Percentiles rank a stretch among this genome's conserved stretches.
phyloP scores from a whole-genome alignment of 2,113 vertebrate species.

The Lepidothrix coronata region DNA sequence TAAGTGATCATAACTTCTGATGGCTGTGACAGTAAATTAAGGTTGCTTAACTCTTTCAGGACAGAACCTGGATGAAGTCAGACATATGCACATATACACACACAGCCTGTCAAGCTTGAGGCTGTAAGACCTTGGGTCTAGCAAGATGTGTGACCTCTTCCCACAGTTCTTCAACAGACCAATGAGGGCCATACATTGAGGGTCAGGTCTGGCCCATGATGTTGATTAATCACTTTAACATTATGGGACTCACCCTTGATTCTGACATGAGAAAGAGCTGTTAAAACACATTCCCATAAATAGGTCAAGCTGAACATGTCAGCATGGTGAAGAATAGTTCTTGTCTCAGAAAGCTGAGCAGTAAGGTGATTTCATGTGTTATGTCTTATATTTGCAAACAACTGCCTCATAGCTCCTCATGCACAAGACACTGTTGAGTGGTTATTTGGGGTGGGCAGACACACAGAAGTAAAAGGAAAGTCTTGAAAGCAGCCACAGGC shows the following conservation, averaged over 20 bases:
- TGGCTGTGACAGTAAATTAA: background rate
- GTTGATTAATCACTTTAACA: background rate
- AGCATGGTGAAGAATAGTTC: background rate
- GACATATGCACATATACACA: background rate
- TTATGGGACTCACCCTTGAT: background rate
- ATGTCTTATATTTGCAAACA: background rate
- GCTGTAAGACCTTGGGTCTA: background rate
- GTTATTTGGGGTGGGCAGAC: background rate
- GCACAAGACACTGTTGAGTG: background rate
- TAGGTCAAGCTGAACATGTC: background rate
- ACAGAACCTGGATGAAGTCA: background rate
- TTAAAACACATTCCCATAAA: background rate
- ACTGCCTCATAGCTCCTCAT: background rate
- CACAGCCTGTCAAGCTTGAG: background rate
- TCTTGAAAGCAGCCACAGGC: background rate
- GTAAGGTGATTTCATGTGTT: background rate
- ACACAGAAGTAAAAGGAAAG: background rate
- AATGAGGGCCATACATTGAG: background rate
- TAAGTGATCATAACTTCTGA: background rate
- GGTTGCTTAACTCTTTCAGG: background rate
- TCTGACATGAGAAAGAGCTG: background rate
- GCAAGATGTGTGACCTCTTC: background rate
- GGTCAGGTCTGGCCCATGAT: background rate
- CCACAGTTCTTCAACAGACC: background rate
- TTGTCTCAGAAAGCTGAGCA: background rate